Evolutionary conservation across 2,888 invertebrate genomes (phyloP).

Genomic region (Macrophya alboannulata): DNA sequence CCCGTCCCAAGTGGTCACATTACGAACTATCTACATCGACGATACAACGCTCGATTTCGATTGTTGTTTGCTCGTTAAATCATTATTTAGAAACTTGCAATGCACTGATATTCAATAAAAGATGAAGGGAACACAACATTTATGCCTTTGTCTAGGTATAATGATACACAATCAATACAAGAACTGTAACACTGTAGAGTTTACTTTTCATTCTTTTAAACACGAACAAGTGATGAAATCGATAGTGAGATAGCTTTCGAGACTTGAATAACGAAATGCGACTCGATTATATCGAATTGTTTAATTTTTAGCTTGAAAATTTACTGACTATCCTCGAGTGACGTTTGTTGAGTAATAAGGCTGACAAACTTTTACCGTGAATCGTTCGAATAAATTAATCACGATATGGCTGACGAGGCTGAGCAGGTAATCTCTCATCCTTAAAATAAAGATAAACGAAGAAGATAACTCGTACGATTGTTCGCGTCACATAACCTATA

Average conservation of each 20-base stretch:
- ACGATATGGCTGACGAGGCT: conserved; percentile 74
- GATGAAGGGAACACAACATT: background rate
- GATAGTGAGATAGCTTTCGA: conserved; percentile 11
- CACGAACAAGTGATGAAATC: background rate
- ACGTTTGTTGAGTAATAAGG: conserved; percentile 33
- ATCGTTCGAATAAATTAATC: background rate
- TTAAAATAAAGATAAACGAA: background rate
- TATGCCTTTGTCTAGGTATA: background rate
- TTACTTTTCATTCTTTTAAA: background rate
- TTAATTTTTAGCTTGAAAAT: conserved; percentile 11
- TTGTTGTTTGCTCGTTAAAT: background rate
- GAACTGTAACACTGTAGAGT: background rate
- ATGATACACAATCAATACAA: background rate
- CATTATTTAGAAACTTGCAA: background rate
- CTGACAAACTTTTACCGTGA: background rate
- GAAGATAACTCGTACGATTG: background rate
- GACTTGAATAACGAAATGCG: background rate
- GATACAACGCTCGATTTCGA: background rate
- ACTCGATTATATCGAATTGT: background rate
- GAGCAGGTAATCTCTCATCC: conserved; percentile 72
- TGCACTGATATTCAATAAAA: background rate
- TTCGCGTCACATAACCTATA: conserved; percentile 14
- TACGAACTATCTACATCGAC: conserved; percentile 9
- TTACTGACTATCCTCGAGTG: background rate
- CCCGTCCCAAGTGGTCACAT: conserved; percentile 12